Conservation (phyloP, 1,140 invertebrate species). For the Phymorhynchus buccinoides region DNA sequence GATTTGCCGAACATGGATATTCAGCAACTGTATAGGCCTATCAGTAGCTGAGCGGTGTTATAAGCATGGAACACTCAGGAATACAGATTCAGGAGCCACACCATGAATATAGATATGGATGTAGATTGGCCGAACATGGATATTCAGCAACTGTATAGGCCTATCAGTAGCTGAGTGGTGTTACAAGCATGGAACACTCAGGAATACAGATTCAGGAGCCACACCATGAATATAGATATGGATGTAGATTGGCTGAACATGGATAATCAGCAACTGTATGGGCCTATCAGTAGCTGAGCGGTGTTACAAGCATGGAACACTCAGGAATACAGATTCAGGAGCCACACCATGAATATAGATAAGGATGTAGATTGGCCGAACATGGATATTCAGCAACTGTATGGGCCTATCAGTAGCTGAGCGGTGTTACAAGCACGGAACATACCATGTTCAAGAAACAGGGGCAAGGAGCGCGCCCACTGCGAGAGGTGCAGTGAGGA, state of each 20-base stretch:
- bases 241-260: background rate
- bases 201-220: too few species aligned
- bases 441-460: constrained; percentile 30
- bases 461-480: constrained; percentile 6
- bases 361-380: too few species aligned
- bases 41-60: too few species aligned
- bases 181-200: too few species aligned
- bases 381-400: background rate
- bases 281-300: background rate
- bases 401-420: background rate
- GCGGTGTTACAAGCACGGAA: background rate
- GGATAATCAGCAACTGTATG: background rate
- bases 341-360: background rate
- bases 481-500: background rate
- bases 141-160: too few species aligned
- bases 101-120: background rate
- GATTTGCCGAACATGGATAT: too few species aligned
- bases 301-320: background rate
- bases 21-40: too few species aligned
- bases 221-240: background rate
- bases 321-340: too few species aligned
- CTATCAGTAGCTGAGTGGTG: too few species aligned
- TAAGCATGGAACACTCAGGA: too few species aligned
- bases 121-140: too few species aligned
- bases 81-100: too few species aligned